Evolutionary conservation across 2,797 vertebrate genomes (phyloP), one percentile per base, ranked within the genome.

Genomic region (Sebastes cheni): DNA sequence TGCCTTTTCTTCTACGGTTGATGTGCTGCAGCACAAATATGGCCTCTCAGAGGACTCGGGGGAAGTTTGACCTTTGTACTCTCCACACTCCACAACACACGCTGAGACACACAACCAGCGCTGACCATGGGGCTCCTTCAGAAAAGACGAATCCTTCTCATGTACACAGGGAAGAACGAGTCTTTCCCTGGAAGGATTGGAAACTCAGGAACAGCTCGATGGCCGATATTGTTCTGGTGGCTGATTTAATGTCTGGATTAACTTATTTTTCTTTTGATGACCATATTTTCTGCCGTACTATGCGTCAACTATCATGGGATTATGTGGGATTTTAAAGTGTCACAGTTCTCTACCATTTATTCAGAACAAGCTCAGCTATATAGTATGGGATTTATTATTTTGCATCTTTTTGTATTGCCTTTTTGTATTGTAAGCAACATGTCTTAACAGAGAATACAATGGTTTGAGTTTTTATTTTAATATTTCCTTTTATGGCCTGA

Each of bases 1-100:
- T 70, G 98, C 98, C 4, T 90, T 97, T 75, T 89, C 93, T 8
- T 88, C 95, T 1, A 99, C 98, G 0, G 85, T 97, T 46, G 93
- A 96, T 22, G 91, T 97, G 86, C 95, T 99, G 79, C 89, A 94
- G 84, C 90, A 83, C 86, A 98, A 97, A 91, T 97, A 98, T 0
- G 95, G 96, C 61, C 94, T 99, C 92, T 91, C 92, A 72, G 87
- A 92, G 72, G 77, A 92, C 76, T 75, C 69, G 1, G 83, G 69
- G 55, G 54, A 79, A 46, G 79, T 87, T 46, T 92, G 83, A 93
- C 75, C 69, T 61, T 78, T 79, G 72, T 76, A 62, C 82, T 62
- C 56, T 62, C 12, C 60, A 68, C 81, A 86, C 83, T 77, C 69
- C 16, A 34, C 75, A 58, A 78, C 66, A 25, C 80, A 80, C 6